phyloP scores from a whole-genome alignment of 2,888 invertebrate genomes.

The Philonicus albiceps region DNA sequence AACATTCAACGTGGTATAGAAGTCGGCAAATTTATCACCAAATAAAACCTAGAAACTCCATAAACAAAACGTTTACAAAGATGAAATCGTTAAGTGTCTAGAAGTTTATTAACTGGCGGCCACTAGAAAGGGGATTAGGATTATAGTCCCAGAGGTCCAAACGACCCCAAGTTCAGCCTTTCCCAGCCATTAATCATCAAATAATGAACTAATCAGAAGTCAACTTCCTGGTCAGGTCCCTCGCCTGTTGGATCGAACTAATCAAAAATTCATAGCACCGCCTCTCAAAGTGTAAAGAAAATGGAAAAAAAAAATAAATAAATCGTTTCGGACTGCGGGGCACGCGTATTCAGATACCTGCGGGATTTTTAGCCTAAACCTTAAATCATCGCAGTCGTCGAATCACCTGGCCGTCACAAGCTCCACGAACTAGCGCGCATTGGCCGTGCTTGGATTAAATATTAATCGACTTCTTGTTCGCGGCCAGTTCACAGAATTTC shows the following conservation, averaged over 20 bases:
- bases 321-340: neutral
- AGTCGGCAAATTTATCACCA: neutral
- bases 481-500: neutral
- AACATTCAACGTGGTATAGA: neutral
- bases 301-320: neutral
- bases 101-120: neutral
- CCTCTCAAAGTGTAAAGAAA: neutral
- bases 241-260: neutral
- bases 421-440: neutral
- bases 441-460: neutral
- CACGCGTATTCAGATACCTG: neutral
- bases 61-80: neutral
- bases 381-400: neutral
- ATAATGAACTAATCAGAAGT: neutral
- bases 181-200: conserved; percentile 4
- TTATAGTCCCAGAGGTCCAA: neutral
- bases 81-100: neutral
- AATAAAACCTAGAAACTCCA: neutral
- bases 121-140: neutral
- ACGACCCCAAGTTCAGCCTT: neutral
- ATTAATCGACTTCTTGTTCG: neutral
- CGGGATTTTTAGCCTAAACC: neutral
- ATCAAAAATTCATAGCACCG: neutral
- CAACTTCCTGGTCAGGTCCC: conserved; percentile 11
- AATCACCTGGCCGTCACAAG: neutral